Evolutionary conservation across 2,888 invertebrate genomes (phyloP).

Genomic region (Cactoblastis cactorum): DNA sequence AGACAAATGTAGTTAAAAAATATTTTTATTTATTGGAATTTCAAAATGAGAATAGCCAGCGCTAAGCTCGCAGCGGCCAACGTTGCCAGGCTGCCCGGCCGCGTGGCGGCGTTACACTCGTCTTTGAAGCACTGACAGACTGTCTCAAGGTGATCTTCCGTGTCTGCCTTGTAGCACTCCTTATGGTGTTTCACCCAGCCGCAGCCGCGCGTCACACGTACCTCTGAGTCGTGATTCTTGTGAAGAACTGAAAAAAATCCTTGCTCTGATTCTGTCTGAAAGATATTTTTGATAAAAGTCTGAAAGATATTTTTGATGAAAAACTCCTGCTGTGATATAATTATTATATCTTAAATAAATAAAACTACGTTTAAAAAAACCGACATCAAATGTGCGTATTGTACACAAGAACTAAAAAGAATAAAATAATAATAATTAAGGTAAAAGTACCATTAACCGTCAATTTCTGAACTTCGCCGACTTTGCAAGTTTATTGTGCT

Average conservation of each 20-base stretch:
- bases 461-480: no score
- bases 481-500: no score
- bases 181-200: constrained; percentile 76
- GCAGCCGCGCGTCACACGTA: constrained; percentile 80
- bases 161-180: constrained; percentile 80
- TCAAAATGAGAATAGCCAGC: constrained; percentile 4
- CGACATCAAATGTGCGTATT: no score
- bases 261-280: no score
- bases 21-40: neutral
- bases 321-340: no score
- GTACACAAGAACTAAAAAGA: no score
- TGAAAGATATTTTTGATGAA: no score
- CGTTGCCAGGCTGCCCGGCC: neutral
- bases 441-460: no score
- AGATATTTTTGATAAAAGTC: no score
- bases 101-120: constrained; percentile 72
- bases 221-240: constrained; percentile 56
- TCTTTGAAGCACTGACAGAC: constrained; percentile 82
- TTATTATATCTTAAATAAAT: no score
- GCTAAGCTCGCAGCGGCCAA: neutral
- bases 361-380: no score
- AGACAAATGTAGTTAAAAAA: neutral
- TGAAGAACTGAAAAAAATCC: constrained; percentile 46
- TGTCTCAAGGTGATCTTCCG: constrained; percentile 81
- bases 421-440: no score